Percentiles rank a stretch among this genome's conserved stretches.
These are phyloP conservation scores for Turnix velox DNA, from an alignment of 2,113 vertebrate species.

Conservation along the genomic window DNA sequence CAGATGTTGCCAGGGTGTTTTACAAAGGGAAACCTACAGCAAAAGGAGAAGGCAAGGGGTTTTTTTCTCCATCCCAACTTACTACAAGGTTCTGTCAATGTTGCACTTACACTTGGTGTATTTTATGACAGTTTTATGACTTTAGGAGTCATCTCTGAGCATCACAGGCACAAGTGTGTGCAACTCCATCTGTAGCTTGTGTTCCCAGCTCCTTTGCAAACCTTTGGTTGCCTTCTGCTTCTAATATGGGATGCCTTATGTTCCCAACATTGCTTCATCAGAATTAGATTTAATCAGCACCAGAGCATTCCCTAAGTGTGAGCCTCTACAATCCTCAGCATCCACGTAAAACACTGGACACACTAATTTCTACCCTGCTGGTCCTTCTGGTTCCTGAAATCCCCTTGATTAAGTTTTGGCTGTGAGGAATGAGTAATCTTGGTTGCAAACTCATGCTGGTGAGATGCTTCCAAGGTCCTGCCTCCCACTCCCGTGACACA, in stretches of 20 bases:
- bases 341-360: background rate
- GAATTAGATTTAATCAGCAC: background rate
- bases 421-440: background rate
- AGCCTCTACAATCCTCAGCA: background rate
- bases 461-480: background rate
- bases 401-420: background rate
- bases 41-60: background rate
- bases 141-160: background rate
- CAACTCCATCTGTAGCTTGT: background rate
- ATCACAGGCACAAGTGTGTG: background rate
- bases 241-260: background rate
- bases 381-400: background rate
- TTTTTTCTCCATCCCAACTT: background rate
- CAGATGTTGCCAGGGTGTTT: background rate
- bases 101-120: accelerated
- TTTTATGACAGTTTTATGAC: background rate
- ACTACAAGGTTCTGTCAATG: background rate
- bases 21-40: background rate
- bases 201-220: background rate
- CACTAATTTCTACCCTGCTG: background rate
- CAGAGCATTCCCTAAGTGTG: background rate
- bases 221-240: background rate
- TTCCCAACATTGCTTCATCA: background rate
- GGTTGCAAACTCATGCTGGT: background rate
- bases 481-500: background rate